These are phyloP conservation scores for Platerodrilus igneus DNA, from an alignment of 2,888 invertebrate species.

Conservation along the genomic window DNA sequence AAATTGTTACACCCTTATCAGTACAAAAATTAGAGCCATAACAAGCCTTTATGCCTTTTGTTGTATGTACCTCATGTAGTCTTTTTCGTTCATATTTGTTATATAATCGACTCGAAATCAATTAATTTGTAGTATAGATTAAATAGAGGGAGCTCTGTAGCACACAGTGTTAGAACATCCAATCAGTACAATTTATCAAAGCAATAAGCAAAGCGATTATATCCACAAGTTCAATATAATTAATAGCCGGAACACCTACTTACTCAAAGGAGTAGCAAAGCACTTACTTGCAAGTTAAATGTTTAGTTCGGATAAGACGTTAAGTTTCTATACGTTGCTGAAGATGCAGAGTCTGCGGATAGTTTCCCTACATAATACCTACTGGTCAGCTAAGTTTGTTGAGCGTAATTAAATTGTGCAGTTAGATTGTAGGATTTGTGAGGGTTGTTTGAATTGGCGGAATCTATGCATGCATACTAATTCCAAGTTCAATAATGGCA, in stretches of 20 bases:
- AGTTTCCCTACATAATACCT: slow-evolving; percentile 48
- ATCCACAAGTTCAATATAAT: slow-evolving; percentile 28
- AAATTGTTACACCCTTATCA: too few relatives aligned
- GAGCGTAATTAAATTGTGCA: slow-evolving; percentile 48
- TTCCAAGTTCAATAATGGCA: slow-evolving; percentile 35
- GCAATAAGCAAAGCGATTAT: slow-evolving; percentile 23
- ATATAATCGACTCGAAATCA: too few relatives aligned
- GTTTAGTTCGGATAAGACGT: slow-evolving; percentile 37
- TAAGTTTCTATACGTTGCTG: slow-evolving; percentile 40
- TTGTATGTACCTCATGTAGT: too few relatives aligned
- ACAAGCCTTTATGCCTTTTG: too few relatives aligned
- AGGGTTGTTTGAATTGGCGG: slow-evolving; percentile 40
- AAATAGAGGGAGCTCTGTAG: too few relatives aligned
- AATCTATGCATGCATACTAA: slow-evolving; percentile 45
- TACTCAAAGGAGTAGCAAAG: slow-evolving; percentile 28
- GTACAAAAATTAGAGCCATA: too few relatives aligned
- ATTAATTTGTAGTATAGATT: too few relatives aligned
- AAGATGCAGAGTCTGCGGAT: slow-evolving; percentile 46
- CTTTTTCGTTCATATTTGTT: too few relatives aligned
- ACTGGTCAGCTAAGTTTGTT: slow-evolving; percentile 44
- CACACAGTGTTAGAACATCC: too few relatives aligned
- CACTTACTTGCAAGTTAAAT: slow-evolving; percentile 35
- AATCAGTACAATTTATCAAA: slow-evolving; percentile 15
- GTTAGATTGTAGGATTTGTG: slow-evolving; percentile 39
- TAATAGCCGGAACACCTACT: slow-evolving; percentile 28